Evolutionary conservation across 2,113 vertebrate species (phyloP), one percentile per base, ranked within the genome.

Genomic region (Carollia perspicillata): DNA sequence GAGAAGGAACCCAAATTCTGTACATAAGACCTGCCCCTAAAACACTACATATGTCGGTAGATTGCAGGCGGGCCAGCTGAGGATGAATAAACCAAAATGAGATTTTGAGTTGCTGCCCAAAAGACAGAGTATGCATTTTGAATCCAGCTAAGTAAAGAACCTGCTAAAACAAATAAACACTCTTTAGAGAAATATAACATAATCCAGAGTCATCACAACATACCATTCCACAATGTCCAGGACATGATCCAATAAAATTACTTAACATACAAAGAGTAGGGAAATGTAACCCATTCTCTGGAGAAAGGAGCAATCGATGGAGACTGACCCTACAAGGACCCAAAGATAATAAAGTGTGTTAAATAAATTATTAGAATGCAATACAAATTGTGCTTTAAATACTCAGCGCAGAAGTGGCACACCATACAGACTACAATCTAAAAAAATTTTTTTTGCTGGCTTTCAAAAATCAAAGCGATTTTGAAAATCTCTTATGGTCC

Each of bases 381-480:
- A 65, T 55, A 77, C 20, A 69, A 80, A 47, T 6, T n/a, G 20
- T 63, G 16, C 18, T 30, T 51, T 68, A 89, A 47, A 1, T 22
- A 47, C 51, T 86, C 13, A 66, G 69, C 33, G 90, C 14, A 65
- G 44, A 65, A 8, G 0, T 33, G 14, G 53, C 33, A 72, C 28
- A 55, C 8, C 5, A 66, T 60, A 63, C 23, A 89, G 51, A 74
- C 77, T 1, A 40, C 0, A 40, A 55, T 47, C 20, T 55, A 80
- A 58, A 58, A 8, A 58, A 63, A 30, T 13, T 13, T 69, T 51
- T 13, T 13, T 69, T 51, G 51, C 71, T 92, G 23, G 14, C 3
- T 90, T 95, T 95, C 65, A 79, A 89, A 90, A 93, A 63, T 88
- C 81, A 78, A 66, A 58, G 12, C 18, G 17, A 77, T 83, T 95